A percentile compares a stretch with the other conserved stretches of the same genome.
These are phyloP conservation scores for Petrophora chlorosata DNA, from an alignment of 2,888 invertebrate genomes.

Conservation along the genomic window DNA sequence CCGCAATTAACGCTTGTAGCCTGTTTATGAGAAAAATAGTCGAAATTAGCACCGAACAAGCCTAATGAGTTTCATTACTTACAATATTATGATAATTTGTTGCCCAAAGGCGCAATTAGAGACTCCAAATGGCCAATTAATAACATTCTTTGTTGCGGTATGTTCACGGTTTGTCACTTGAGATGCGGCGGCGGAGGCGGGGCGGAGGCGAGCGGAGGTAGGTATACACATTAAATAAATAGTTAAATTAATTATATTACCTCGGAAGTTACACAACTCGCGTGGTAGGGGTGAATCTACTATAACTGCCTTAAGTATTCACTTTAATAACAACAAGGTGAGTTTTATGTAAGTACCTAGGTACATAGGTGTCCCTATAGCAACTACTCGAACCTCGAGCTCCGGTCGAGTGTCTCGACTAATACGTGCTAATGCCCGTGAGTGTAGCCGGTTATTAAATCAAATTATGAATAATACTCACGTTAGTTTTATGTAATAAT, in stretches of 20 bases:
- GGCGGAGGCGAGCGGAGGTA: too few relatives aligned
- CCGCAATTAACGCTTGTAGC: slow-evolving; percentile 13
- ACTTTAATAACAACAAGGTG: too few relatives aligned
- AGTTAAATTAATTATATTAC: slow-evolving; percentile 29
- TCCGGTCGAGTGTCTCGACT: too few relatives aligned
- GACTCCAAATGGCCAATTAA: slow-evolving; percentile 39
- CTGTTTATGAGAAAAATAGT: slow-evolving; percentile 23
- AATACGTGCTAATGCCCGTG: too few relatives aligned
- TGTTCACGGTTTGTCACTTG: slow-evolving; percentile 41
- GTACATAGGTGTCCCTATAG: too few relatives aligned
- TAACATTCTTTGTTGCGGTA: slow-evolving; percentile 29
- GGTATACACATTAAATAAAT: slow-evolving; percentile 16
- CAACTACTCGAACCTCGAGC: too few relatives aligned
- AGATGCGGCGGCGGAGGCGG: slow-evolving; percentile 9
- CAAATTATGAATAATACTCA: too few relatives aligned
- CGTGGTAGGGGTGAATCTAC: too few relatives aligned
- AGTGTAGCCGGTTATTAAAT: too few relatives aligned
- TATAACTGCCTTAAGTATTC: background rate
- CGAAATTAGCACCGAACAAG: slow-evolving; percentile 14
- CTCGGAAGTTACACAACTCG: too few relatives aligned
- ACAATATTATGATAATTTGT: slow-evolving; percentile 17
- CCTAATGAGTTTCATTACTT: slow-evolving; percentile 23
- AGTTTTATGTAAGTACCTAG: too few relatives aligned
- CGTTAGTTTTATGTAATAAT: too few relatives aligned
- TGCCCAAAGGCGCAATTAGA: slow-evolving; percentile 22